Base-by-base conservation (phyloP, 1,140 invertebrate genomes). In the Trachelipus rathkii region DNA sequence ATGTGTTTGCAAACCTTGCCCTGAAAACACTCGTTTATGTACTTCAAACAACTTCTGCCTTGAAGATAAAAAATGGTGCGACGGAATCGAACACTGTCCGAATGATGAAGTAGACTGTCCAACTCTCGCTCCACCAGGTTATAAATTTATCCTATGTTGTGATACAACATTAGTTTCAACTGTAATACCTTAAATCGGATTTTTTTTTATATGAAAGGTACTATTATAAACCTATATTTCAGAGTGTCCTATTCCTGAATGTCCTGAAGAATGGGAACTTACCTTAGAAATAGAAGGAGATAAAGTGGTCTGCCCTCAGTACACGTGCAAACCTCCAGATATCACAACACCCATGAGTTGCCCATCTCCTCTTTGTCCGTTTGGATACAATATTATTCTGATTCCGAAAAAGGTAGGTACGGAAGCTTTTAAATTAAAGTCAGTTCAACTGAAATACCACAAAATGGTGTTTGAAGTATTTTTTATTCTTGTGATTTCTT, bases 61-160 rank as follows among this genome's bases (percentile, higher is more conserved):
- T 9, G 86, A 90, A 0, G 86, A 89, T 75, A 85, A 87, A 0
- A 85, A 87, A 0, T 93, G 92, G 91, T 96, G 94, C 84, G 89
- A 96, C 83, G 93, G 93, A 0, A 85, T 94, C 0, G 87, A 90
- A 78, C 91, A 96, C 83, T 96, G 94, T 84, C 89, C 90, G 3
- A 92, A 94, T 84, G 94, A 96, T 85, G 94, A 96, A 85, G 84
- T 86, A 3, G 85, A 89, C 75, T 95, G 93, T 83, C 82, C 84
- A 53, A 85, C 86, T 5, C 85, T 83, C 45, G 83, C 77, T 0
- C 77, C 82, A 77, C 77, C 82, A 79, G 45, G 80, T 81, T 21
- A 15, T 67, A 60, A 60, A 19, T 60, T 60, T 60, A 60, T 60
- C 4, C 11, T 60, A 3, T 3, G 33, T 33, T 6, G 1, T 33